Percentiles rank a stretch among this genome's conserved stretches.
Conservation (phyloP, 1,140 invertebrate genomes). For the Portunus trituberculatus region DNA sequence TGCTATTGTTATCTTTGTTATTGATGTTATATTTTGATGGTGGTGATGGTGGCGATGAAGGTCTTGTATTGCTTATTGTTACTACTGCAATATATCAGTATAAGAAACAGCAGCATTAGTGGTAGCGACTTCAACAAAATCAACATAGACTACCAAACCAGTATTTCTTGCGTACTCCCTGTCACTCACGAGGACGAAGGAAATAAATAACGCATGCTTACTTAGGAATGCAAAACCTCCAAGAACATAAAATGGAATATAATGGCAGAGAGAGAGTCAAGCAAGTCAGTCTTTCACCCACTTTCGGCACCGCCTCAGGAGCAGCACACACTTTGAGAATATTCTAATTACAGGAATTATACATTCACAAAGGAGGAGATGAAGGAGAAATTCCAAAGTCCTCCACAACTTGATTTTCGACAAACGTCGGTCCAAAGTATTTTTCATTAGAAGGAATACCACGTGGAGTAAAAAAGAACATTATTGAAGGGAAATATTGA, state of each 20-base stretch:
- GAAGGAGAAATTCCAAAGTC: background rate
- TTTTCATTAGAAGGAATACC: too few species aligned
- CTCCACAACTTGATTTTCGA: background rate
- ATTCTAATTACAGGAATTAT: slow-evolving; percentile 6
- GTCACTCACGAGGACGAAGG: background rate
- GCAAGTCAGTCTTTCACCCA: background rate
- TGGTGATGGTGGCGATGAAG: too few species aligned
- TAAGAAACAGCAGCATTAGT: too few species aligned
- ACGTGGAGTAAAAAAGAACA: too few species aligned
- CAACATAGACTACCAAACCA: too few species aligned
- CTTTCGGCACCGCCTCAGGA: background rate
- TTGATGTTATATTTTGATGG: too few species aligned
- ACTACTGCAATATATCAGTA: too few species aligned
- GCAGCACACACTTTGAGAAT: background rate
- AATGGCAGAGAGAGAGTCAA: background rate
- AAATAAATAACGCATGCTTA: background rate
- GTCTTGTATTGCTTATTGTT: too few species aligned
- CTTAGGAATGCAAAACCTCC: background rate
- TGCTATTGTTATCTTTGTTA: too few species aligned
- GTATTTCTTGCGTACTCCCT: too few species aligned
- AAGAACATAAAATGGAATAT: background rate
- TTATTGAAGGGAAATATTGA: too few species aligned
- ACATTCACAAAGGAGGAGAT: background rate
- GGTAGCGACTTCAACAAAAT: too few species aligned
- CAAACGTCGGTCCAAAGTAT: background rate